Percentiles rank a stretch among this genome's conserved stretches.
phyloP scores from a whole-genome alignment of 2,113 vertebrate species.

The Pagrus major region DNA sequence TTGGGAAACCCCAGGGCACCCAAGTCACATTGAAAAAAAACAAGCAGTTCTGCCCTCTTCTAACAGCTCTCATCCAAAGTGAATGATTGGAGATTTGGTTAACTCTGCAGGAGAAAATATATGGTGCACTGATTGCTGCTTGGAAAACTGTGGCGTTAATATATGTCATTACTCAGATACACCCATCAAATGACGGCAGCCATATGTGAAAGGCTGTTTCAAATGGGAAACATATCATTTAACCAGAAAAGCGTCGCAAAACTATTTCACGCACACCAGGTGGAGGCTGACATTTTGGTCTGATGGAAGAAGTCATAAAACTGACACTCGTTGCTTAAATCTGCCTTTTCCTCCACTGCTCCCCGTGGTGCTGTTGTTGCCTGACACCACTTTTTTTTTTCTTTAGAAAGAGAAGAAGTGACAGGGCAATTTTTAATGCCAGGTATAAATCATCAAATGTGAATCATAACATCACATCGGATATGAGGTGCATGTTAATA shows the following conservation, averaged over 20 bases:
- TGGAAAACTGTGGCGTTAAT: background rate
- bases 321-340: slow-evolving; percentile 17
- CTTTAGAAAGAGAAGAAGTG: background rate
- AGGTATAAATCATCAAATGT: background rate
- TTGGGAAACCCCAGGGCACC: too few species aligned
- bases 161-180: background rate
- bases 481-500: background rate
- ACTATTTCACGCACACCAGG: background rate
- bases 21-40: too few species aligned
- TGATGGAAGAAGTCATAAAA: slow-evolving; percentile 18
- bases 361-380: background rate
- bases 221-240: slow-evolving; percentile 18
- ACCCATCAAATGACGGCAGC: background rate
- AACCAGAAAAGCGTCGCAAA: background rate
- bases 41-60: background rate
- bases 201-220: background rate
- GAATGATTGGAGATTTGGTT: background rate
- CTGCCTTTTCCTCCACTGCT: background rate
- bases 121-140: background rate
- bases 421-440: background rate
- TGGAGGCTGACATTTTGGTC: slow-evolving; percentile 21
- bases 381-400: background rate
- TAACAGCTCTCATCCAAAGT: background rate
- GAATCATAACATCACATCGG: background rate
- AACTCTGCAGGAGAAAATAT: background rate